Evolutionary conservation across 2,113 vertebrate species (phyloP), one percentile per base, ranked within the genome.

Genomic region (Microcebus ravelobensis): DNA sequence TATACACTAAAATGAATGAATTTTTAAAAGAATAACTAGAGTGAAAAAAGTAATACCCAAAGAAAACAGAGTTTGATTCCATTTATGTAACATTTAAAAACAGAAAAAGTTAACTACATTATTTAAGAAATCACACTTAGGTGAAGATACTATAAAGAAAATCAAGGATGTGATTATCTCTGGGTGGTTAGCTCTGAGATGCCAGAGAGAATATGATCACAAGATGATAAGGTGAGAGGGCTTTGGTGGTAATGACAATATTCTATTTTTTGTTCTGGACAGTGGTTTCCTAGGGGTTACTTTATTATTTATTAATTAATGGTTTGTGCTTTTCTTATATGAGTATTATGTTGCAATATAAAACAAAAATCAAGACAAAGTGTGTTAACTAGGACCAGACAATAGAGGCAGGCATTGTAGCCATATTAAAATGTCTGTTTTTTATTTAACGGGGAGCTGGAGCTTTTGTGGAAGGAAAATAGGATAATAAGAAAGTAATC

Each of bases 351-450:
- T 39, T 85, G 65, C 5, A 84, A 71, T 82, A 81, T 34, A 91
- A 82, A 79, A 87, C 13, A 91, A 97, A 76, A 93, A 85, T 15
- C 84, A 86, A 48, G 7, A 52, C 34, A 84, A 91, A 50, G 4
- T 55, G 25, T 39, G 29, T 29, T 59, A 77, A 65, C 0, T 92
- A 57, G 36, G 6, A 63, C 7, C 6, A 55, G 39, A 91, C 57
- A 73, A 83, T 79, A 17, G 15, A 87, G 27, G 6, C 8, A 87
- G 27, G 6, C 8, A 59, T 13, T 50, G 12, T 91, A 73, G 6
- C 15, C 83, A 63, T 67, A 31, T 48, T 36, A 87, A 39, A 42
- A 45, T 86, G 55, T 65, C 36, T 67, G 10, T 39, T 25, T 85
- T 82, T 93, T 82, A 81, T 65, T 57, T 82, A 29, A 17, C 29